phyloP scores from a whole-genome alignment of 2,888 invertebrate genomes.

The Lycocerus yunnanus region DNA sequence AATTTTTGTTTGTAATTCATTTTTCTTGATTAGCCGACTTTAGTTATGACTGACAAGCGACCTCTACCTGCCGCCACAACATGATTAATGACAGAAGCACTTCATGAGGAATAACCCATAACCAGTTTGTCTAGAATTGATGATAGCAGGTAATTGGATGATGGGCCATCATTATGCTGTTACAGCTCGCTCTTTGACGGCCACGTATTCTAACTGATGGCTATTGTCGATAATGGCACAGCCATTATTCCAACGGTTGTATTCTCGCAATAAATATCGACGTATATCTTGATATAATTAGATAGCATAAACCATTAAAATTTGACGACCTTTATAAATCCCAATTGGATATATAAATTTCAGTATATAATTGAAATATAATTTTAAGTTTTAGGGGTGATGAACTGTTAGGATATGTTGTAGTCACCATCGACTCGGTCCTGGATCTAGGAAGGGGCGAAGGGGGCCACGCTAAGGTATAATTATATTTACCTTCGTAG shows the following conservation, averaged over 20 bases:
- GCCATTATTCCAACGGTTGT: constrained; percentile 46
- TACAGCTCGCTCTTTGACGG: constrained; percentile 51
- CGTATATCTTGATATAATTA: constrained; percentile 32
- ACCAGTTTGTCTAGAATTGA: constrained; percentile 51
- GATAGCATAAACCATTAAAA: constrained; percentile 22
- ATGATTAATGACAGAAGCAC: constrained; percentile 49
- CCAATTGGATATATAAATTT: neutral
- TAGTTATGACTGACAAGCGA: constrained; percentile 40
- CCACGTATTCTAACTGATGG: constrained; percentile 47
- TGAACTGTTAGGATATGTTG: neutral
- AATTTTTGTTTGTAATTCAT: constrained; percentile 20
- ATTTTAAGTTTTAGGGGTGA: neutral
- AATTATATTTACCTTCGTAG: too few species aligned
- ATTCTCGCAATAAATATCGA: constrained; percentile 38
- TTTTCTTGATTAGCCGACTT: constrained; percentile 30
- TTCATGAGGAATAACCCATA: constrained; percentile 44
- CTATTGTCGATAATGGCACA: constrained; percentile 49
- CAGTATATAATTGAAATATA: neutral
- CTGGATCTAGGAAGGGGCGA: too few species aligned
- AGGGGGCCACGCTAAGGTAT: too few species aligned
- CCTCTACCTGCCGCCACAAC: constrained; percentile 37
- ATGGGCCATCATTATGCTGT: constrained; percentile 52
- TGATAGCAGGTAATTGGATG: constrained; percentile 54
- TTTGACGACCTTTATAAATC: constrained; percentile 23
- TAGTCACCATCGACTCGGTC: too few species aligned